Base-by-base conservation (phyloP, 2,888 invertebrate species). In the Troides helena region DNA sequence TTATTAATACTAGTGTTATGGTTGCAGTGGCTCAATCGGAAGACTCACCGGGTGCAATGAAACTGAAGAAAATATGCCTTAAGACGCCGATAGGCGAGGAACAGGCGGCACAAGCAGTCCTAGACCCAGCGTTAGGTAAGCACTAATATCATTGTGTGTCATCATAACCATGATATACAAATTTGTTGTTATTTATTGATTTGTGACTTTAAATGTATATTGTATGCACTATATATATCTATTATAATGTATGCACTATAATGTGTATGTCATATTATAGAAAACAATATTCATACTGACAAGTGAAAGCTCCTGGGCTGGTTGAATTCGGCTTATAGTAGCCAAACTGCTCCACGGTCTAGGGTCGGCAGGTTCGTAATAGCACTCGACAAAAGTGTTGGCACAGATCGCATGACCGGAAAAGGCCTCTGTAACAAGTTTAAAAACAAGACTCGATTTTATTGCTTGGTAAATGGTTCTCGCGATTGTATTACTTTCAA, bases 41-140 rank as follows among this genome's bases (percentile, higher is more conserved):
- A 90, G 93, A 94, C 86, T 94, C 95, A 84, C 95, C 95, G 84
- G 92, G 95, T 85, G 94, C 95, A 82, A 94, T 94, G 91, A 95
- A 95, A 93, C 92, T 95, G 90, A 95, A 95, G 93, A 95, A 95
- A 93, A 95, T 95, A 87, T 95, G 95, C 94, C 94, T 95, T 88
- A 94, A 95, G 88, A 95, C 95, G 90, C 95, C 95, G 81, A 93
- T 95, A 75, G 94, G 94, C 88, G 95, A 95, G 87, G 95, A 95
- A 86, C 94, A 94, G 87, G 94, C 95, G 79, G 94, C 94, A 85
- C 94, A 95, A 90, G 94, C 95, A 88, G 94, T 94, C 81, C 92
- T 94, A 89, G 94, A 94, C 89, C 94, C 95, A 81, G 93, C 94
- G 89, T 93, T 95, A 93, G 94, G 95, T 94, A 85, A 87, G 86